Evolutionary conservation across 2,888 invertebrate species (phyloP).

Genomic region (Cantharis lateralis): DNA sequence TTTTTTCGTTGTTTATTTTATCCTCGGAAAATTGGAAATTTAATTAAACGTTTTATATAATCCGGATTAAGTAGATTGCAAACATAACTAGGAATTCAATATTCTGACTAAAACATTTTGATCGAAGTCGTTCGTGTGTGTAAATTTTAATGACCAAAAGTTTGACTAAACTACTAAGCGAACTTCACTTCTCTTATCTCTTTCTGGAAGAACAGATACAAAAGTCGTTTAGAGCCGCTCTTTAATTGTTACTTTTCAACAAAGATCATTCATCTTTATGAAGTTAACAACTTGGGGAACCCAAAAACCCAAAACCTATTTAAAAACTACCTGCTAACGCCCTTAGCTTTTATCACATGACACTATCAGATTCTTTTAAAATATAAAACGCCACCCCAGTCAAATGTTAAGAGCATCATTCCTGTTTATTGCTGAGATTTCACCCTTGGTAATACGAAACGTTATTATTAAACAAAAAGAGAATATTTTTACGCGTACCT

Average conservation of each 20-base stretch:
- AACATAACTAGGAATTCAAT: background rate
- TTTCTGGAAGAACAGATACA: constrained; percentile 42
- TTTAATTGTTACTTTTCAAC: constrained; percentile 54
- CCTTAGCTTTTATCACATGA: constrained; percentile 38
- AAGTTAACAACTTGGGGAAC: constrained; percentile 50
- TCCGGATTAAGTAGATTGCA: background rate
- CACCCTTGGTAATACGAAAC: background rate
- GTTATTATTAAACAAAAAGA: background rate
- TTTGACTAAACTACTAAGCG: constrained; percentile 4
- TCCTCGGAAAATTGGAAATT: background rate
- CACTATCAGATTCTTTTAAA: constrained; percentile 30
- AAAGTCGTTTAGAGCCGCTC: constrained; percentile 39
- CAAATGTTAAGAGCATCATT: constrained; percentile 9
- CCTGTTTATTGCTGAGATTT: constrained; percentile 8
- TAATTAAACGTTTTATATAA: background rate
- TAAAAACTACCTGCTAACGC: constrained; percentile 54
- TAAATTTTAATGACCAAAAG: background rate
- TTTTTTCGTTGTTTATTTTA: background rate
- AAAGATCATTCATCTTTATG: constrained; percentile 53
- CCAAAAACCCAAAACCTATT: constrained; percentile 42
- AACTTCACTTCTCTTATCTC: constrained; percentile 37
- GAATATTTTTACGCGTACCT: background rate
- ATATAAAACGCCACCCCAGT: constrained; percentile 17
- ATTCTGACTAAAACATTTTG: background rate
- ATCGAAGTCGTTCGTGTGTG: background rate